Conservation (phyloP, 2,888 invertebrate species). For the Tenthredo scrophulariae region DNA sequence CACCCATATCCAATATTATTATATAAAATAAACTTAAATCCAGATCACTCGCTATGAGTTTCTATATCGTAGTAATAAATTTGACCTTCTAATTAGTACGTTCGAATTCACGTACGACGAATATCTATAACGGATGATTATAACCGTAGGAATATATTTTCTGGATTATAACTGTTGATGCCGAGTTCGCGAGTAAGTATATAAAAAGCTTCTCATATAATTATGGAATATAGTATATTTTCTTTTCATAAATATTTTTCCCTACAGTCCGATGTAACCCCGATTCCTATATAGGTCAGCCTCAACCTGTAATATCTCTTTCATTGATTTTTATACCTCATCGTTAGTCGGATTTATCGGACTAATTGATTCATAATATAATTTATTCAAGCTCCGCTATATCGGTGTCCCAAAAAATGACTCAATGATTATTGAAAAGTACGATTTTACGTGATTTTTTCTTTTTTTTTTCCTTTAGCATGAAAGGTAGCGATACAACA, state of each 20-base stretch:
- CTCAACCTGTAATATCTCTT: neutral
- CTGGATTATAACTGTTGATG: neutral
- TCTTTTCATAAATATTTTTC: neutral
- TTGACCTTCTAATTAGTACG: neutral
- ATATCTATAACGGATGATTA: neutral
- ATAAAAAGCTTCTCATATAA: neutral
- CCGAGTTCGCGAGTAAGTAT: neutral
- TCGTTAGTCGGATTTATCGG: neutral
- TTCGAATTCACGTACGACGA: neutral
- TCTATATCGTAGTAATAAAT: neutral
- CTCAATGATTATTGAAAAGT: neutral
- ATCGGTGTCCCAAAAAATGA: neutral
- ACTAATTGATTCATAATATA: neutral
- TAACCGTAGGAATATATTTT: neutral
- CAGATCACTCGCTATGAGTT: neutral
- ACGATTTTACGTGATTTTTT: neutral
- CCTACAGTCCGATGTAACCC: no score
- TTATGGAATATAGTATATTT: neutral
- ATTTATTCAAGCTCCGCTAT: neutral
- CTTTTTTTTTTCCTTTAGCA: neutral
- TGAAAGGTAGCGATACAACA: neutral
- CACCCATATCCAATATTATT: neutral
- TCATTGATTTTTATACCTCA: neutral
- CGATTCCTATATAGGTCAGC: no score
- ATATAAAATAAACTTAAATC: neutral